phyloP scores from a whole-genome alignment of 2,113 vertebrate species.

The Neopipo cinnamomea region DNA sequence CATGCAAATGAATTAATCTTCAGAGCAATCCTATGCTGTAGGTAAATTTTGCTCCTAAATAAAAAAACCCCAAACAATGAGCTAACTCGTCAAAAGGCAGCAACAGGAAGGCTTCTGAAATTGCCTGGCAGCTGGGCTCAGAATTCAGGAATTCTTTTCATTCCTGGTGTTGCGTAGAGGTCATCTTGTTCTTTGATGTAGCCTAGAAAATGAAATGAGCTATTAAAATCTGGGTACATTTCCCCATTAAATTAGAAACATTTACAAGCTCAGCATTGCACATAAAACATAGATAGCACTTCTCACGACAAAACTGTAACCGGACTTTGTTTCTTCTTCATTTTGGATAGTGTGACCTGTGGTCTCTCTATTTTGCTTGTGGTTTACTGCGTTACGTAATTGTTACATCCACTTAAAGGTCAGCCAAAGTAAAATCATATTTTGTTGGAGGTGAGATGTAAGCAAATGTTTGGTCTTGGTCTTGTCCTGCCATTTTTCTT shows the following conservation, averaged over 20 bases:
- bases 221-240: conserved; percentile 38
- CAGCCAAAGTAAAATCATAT: conserved; percentile 68
- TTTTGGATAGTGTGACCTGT: conserved; percentile 41
- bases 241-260: conserved; percentile 11
- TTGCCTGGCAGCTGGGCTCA: neutral
- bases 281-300: neutral
- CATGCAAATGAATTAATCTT: neutral
- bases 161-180: neutral
- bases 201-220: conserved; percentile 26
- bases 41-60: neutral
- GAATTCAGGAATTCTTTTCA: neutral
- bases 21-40: neutral
- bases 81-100: neutral
- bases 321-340: conserved; percentile 48
- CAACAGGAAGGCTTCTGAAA: neutral
- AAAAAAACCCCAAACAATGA: neutral
- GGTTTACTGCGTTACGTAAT: conserved; percentile 63
- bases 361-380: conserved; percentile 61
- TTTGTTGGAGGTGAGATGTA: conserved; percentile 66
- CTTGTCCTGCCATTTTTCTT: conserved; percentile 62
- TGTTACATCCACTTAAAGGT: conserved; percentile 65
- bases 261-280: neutral
- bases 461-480: conserved; percentile 67
- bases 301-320: conserved; percentile 57
- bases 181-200: conserved; percentile 11